Evolutionary conservation across 2,888 invertebrate species (phyloP).

Genomic region (Zonitis immaculata): DNA sequence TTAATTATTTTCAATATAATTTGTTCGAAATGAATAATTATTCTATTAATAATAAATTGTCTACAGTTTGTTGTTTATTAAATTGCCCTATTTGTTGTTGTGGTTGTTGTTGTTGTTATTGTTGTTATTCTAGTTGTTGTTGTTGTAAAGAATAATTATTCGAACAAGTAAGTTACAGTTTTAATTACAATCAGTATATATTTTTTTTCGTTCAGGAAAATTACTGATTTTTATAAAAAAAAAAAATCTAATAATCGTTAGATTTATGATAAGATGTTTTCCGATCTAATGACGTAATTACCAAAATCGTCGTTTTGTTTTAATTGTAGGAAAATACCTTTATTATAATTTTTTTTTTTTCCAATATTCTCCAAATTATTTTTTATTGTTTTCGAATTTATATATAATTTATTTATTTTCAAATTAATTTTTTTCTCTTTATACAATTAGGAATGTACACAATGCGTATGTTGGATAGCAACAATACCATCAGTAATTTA

Average conservation of each 20-base stretch:
- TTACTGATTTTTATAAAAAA: too few species aligned
- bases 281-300: too few species aligned
- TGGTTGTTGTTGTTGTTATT: slow-evolving; percentile 23
- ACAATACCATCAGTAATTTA: slow-evolving; percentile 43
- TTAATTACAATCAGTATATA: too few species aligned
- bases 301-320: too few species aligned
- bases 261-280: not conserved
- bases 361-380: too few species aligned
- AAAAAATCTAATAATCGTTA: not conserved
- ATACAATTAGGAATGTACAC: slow-evolving; percentile 85
- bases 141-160: slow-evolving; percentile 20
- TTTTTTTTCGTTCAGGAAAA: not conserved
- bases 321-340: too few species aligned
- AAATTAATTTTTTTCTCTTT: too few species aligned
- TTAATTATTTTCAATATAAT: slow-evolving; percentile 15
- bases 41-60: not conserved
- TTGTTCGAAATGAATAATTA: slow-evolving; percentile 19
- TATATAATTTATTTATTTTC: too few species aligned
- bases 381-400: too few species aligned
- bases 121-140: slow-evolving; percentile 25
- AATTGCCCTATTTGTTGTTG: slow-evolving; percentile 8
- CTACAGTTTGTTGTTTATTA: not conserved
- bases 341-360: too few species aligned
- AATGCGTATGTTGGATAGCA: slow-evolving; percentile 76
- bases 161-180: slow-evolving; percentile 10